Conservation (phyloP, 2,113 vertebrate genomes). For the Colossoma macropomum region DNA sequence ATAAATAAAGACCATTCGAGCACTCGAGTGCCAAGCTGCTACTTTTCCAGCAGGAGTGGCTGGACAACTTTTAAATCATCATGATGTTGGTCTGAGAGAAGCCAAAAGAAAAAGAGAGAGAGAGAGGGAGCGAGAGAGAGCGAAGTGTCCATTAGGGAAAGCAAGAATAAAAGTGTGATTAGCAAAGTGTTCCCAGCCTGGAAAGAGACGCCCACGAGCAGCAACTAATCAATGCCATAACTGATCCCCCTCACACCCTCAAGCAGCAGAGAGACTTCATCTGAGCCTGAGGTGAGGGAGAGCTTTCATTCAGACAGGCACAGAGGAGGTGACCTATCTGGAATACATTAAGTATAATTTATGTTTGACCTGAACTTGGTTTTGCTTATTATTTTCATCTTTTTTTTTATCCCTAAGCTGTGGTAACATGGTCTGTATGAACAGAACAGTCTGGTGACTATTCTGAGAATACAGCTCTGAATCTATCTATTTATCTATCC, state of each 20-base stretch:
- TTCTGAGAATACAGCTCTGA: too few species aligned
- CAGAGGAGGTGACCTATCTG: too few species aligned
- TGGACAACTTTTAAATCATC: conserved; percentile 65
- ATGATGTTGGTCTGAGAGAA: conserved; percentile 18
- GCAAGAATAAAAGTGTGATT: conserved; percentile 32
- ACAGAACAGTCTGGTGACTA: too few species aligned
- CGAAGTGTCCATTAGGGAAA: conserved; percentile 27
- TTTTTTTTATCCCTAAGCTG: too few species aligned
- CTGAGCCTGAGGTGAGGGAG: too few species aligned
- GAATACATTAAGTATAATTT: too few species aligned
- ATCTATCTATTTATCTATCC: too few species aligned
- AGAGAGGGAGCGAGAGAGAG: background rate
- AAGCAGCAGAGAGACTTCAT: too few species aligned
- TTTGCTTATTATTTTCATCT: too few species aligned
- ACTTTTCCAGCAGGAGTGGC: conserved; percentile 10
- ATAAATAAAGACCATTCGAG: background rate
- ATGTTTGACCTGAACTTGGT: too few species aligned
- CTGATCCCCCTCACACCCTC: background rate
- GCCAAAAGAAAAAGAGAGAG: background rate
- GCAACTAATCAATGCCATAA: conserved; percentile 23
- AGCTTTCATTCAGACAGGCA: too few species aligned
- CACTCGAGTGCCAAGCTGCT: background rate
- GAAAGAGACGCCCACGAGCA: conserved; percentile 10
- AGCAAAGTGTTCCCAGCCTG: conserved; percentile 15
- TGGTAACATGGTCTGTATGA: too few species aligned